phyloP scores from a whole-genome alignment of 2,888 invertebrate genomes.

The Helleia helle region DNA sequence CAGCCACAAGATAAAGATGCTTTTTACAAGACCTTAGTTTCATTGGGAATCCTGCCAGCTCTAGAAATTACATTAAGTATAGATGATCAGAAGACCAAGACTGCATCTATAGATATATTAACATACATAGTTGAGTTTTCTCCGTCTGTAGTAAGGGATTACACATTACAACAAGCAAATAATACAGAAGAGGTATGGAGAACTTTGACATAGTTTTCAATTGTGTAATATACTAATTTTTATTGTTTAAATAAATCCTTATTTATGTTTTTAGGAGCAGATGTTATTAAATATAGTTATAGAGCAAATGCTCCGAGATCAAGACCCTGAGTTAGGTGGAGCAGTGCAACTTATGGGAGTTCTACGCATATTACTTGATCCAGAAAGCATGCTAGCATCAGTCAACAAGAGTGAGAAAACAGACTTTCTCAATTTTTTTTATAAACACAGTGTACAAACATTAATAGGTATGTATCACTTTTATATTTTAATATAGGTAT shows the following conservation, averaged over 20 bases:
- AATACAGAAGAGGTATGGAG: constrained; percentile 86
- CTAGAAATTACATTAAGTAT: constrained; percentile 92
- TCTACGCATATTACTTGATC: constrained; percentile 92
- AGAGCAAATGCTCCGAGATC: constrained; percentile 97
- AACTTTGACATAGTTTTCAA: constrained; percentile 1
- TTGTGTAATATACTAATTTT: background rate
- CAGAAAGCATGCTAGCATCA: constrained; percentile 97
- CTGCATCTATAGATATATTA: constrained; percentile 97
- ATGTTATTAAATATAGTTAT: constrained; percentile 97
- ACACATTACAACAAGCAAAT: constrained; percentile 93
- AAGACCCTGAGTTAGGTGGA: constrained; percentile 97
- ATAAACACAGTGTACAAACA: constrained; percentile 97
- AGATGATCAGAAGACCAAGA: constrained; percentile 95
- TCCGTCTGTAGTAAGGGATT: constrained; percentile 97
- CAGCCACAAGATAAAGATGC: constrained; percentile 97
- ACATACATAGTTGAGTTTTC: constrained; percentile 99
- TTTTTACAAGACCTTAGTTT: constrained; percentile 95
- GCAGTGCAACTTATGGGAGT: constrained; percentile 98
- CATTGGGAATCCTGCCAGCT: constrained; percentile 90
- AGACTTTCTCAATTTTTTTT: constrained; percentile 98
- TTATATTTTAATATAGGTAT: too few relatives aligned
- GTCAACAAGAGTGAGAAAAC: constrained; percentile 97
- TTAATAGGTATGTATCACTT: constrained; percentile 86
- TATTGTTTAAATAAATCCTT: background rate
- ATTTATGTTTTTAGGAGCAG: constrained; percentile 81